Percentiles rank a stretch among this genome's conserved stretches.
phyloP scores from a whole-genome alignment of 2,888 invertebrate genomes.

The Caenorhabditis wallacei region DNA sequence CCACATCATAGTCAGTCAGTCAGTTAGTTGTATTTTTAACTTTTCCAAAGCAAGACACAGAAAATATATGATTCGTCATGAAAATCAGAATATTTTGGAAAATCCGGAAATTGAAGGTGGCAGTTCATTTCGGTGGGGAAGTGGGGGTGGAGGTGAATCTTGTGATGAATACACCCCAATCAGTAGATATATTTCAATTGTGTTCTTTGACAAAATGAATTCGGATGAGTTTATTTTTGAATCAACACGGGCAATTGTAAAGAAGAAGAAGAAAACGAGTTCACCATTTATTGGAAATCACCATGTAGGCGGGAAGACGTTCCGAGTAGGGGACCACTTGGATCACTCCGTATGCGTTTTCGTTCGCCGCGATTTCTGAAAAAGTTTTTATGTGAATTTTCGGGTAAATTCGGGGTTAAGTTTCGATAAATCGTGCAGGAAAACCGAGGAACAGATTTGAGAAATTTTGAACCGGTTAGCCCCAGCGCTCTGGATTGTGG shows the following conservation, averaged over 20 bases:
- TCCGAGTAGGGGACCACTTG: conserved; percentile 64
- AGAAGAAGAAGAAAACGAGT: background rate
- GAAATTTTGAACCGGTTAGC: background rate
- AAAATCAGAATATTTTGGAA: background rate
- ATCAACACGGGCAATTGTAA: conserved; percentile 5
- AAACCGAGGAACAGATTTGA: too few species aligned
- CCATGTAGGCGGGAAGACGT: conserved; percentile 64
- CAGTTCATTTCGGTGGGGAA: background rate
- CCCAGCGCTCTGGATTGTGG: too few species aligned
- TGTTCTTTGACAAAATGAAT: conserved; percentile 13
- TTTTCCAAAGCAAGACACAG: background rate
- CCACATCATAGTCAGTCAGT: background rate
- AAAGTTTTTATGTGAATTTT: background rate
- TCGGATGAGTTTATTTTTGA: conserved; percentile 3
- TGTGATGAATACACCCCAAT: background rate
- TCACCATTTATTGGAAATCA: conserved; percentile 64
- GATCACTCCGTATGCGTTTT: conserved; percentile 65
- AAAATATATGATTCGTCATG: conserved; percentile 45
- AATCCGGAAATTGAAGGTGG: conserved; percentile 43
- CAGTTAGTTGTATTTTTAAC: conserved; percentile 21
- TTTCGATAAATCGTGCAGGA: too few species aligned
- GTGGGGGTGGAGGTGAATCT: conserved; percentile 3
- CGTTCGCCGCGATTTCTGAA: conserved; percentile 62
- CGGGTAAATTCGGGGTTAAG: too few species aligned
- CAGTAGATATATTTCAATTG: background rate